Conservation (phyloP, 2,113 vertebrate genomes). For the human region DNA sequence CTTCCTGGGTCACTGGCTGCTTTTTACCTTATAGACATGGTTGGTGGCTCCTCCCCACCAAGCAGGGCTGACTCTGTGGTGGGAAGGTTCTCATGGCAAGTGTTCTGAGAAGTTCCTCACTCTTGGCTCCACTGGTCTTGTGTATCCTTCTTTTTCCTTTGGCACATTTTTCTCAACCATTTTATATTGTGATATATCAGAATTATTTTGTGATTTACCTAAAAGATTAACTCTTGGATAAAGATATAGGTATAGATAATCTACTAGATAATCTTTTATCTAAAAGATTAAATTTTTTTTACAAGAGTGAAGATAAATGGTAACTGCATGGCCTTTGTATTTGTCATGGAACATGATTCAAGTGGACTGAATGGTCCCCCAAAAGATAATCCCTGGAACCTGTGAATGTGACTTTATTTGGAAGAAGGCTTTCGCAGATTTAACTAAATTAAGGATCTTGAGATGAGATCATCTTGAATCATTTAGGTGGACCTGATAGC, state of each 20-base stretch:
- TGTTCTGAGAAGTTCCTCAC: not conserved
- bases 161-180: not conserved
- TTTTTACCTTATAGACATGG: not conserved
- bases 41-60: not conserved
- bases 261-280: not conserved
- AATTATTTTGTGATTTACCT: constrained; percentile 2
- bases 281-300: not conserved
- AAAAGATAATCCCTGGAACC: not conserved
- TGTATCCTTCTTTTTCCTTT: not conserved
- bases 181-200: not conserved
- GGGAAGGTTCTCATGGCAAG: not conserved
- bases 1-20: not conserved
- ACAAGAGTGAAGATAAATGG: not conserved
- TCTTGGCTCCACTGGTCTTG: not conserved
- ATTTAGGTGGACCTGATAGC: not conserved
- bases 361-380: not conserved
- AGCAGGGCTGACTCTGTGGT: not conserved
- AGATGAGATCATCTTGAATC: not conserved
- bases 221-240: not conserved
- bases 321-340: not conserved
- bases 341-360: not conserved
- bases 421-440: not conserved
- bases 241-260: not conserved
- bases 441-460: not conserved
- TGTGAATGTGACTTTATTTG: not conserved